Percentiles rank a stretch among this genome's conserved stretches.
Evolutionary conservation across 1,140 invertebrate species (phyloP).

Genomic region (Diorhabda elongata): DNA sequence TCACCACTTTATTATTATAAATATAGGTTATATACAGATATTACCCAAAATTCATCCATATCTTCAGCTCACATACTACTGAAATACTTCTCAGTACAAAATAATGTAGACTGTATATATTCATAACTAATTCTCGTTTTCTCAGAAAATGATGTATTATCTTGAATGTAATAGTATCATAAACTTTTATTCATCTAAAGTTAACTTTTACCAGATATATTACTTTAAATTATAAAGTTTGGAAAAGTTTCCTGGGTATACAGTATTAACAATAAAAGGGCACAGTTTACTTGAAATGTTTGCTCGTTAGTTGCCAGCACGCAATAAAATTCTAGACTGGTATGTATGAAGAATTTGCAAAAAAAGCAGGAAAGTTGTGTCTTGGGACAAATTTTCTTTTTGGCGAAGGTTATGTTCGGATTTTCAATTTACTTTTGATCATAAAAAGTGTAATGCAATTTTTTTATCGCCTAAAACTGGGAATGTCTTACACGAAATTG

Average conservation of each 20-base stretch:
- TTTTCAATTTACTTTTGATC: constrained; percentile 3
- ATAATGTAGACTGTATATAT: too few relatives aligned
- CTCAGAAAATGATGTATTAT: too few relatives aligned
- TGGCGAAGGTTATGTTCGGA: neutral
- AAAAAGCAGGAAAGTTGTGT: neutral
- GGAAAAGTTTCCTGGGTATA: neutral
- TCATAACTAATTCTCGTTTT: too few relatives aligned
- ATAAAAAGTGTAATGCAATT: neutral
- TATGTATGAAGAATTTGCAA: constrained; percentile 3
- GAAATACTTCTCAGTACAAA: too few relatives aligned
- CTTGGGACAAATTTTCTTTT: neutral
- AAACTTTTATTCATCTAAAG: neutral
- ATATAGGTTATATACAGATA: too few relatives aligned
- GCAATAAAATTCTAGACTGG: neutral
- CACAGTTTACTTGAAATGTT: neutral
- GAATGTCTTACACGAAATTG: too few relatives aligned
- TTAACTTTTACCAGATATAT: neutral
- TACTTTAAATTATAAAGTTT: neutral
- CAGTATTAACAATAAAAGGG: neutral
- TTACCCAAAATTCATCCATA: too few relatives aligned
- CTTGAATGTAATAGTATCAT: too few relatives aligned
- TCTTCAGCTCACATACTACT: too few relatives aligned
- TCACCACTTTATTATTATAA: too few relatives aligned
- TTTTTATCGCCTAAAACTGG: neutral
- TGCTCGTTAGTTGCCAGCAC: neutral